Base-by-base conservation (phyloP, 2,113 vertebrate genomes). In the Gobius niger region DNA sequence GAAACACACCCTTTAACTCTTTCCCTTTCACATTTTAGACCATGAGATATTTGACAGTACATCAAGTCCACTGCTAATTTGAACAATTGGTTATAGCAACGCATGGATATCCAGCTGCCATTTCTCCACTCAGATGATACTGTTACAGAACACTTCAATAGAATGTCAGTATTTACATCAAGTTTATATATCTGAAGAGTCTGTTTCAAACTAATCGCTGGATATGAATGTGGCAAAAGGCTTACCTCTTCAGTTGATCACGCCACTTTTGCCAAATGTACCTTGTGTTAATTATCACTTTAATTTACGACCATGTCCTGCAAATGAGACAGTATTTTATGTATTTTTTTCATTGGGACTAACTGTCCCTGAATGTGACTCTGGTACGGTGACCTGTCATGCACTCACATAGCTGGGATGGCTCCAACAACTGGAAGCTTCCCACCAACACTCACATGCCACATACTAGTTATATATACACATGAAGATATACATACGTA, bases 361-460 rank as follows among this genome's bases (percentile, higher is more conserved):
- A 62, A 72, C 44, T 57, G 15, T 11, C 59, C 61, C 53, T 56
- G 34, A 65, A 44, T 59, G 51, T 2, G 51, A 50, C 63, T 76
- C 66, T 18, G 63, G 57, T 68, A 53, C 69, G 59, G 56, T 53
- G 42, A 41, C 59, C 64, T 61, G 56, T 63, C 70, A 60, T 63
- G 70, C 70, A 63, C 56, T 40, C 40, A 70, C 70, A 80, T 65
- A 72, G n/a, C 51, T 70, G 40, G 9, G 66, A 69, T 77, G 77
- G 72, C 68, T 75, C 0, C 41, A 61, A 73, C 61, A 63, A 75
- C 77, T 73, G 64, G 78, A 47, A 24, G 50, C 59, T 56, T 53
- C 75, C 49, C 70, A 62, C 57, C 46, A 6, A 78, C 64, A 57
- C 40, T 47, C 12, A 40, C 47, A 59, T 7, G 24, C 24, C 24